Evolutionary conservation across 2,797 vertebrate species (phyloP), one percentile per base, ranked within the genome.

Genomic region (Leptodactylus fallax): DNA sequence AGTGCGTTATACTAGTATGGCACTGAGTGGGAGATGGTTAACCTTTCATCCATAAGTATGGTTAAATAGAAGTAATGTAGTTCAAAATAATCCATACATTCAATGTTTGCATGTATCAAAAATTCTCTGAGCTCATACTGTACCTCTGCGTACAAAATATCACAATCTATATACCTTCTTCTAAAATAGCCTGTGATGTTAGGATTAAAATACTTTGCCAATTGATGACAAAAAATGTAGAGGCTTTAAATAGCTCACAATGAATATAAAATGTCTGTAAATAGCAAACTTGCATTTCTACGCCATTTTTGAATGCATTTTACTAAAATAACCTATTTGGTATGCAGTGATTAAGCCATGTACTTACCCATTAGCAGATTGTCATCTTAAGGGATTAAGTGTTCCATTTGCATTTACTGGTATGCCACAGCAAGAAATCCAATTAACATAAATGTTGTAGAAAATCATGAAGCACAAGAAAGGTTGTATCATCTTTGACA

Each of bases 391-490:
- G 84, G 88, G 88, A 89, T 86, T 89, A 67, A 86, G 76, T 67
- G 83, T 89, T 27, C 79, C 87, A 85, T 89, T 86, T 89, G 79
- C 79, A 86, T 89, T 89, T 83, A 78, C 81, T 83, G 61, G 79
- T 89, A 76, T 86, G 84, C 51, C 65, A 67, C 71, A 69, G 88
- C 84, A 89, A 81, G 84, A 83, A 89, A 86, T 76, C 60, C 84
- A 86, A 89, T 89, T 86, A 86, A 45, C 84, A 89, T 89, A 89
- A 89, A 78, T 83, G 84, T 86, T 86, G 87, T 86, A 82, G 79
- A 80, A 83, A 86, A 85, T 85, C 60, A 89, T 78, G 79, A 77
- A 60, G 71, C 77, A 79, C 45, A 78, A 77, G 72, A 86, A 89
- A 86, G 88, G 79, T 89, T 89, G 88, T 77, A 60, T 82, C 79